A percentile compares a stretch with the other conserved stretches of the same genome.
phyloP scores from a whole-genome alignment of 2,113 vertebrate species.

The Mystacornis crossleyi region DNA sequence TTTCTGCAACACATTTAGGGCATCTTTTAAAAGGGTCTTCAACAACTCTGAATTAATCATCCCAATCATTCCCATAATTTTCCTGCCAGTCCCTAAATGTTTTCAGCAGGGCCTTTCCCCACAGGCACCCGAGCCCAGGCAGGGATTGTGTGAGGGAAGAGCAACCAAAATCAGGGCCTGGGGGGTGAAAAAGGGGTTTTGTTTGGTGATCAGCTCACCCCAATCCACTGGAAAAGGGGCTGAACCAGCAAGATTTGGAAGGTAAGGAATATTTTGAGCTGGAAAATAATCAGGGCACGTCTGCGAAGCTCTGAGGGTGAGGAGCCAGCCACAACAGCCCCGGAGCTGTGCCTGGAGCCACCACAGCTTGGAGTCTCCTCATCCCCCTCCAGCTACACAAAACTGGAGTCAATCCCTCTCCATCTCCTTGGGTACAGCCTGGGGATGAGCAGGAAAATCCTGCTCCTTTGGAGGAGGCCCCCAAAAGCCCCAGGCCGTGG shows the following conservation, averaged over 20 bases:
- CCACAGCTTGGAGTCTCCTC: fast-evolving
- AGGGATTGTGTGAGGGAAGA: fast-evolving
- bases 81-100: background rate
- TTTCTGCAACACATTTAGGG: background rate
- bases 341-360: background rate
- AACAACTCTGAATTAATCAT: background rate
- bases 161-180: background rate
- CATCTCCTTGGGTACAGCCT: background rate
- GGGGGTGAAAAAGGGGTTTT: background rate
- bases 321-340: background rate
- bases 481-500: background rate
- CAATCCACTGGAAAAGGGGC: background rate
- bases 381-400: background rate
- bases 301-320: background rate
- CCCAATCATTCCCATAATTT: background rate
- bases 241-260: background rate
- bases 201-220: background rate
- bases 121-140: background rate
- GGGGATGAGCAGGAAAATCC: background rate
- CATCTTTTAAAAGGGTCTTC: background rate
- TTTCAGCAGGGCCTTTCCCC: background rate
- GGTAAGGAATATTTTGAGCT: background rate
- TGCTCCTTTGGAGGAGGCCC: background rate
- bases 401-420: background rate
- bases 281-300: background rate